Percentiles rank a stretch among this genome's conserved stretches.
Conservation (phyloP, 1,140 invertebrate species). For the Drosophila kanapiae region DNA sequence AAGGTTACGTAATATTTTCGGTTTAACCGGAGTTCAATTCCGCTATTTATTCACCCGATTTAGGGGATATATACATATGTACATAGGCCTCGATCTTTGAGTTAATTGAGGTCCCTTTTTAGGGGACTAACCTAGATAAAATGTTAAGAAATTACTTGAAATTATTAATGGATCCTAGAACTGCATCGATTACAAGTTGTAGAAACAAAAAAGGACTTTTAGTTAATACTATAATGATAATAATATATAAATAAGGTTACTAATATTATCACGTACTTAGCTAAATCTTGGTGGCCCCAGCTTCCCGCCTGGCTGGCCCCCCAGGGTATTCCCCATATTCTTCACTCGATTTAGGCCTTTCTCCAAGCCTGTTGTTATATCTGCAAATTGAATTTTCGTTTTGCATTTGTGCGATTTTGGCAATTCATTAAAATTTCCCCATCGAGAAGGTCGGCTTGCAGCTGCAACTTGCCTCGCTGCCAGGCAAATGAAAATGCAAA, state of each 20-base stretch:
- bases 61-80: too few relatives aligned
- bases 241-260: too few relatives aligned
- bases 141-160: not conserved
- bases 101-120: not conserved
- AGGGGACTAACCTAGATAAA: not conserved
- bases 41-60: too few relatives aligned
- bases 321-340: slow-evolving; percentile 9
- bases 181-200: too few relatives aligned
- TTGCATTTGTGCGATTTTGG: slow-evolving; percentile 73
- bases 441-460: slow-evolving; percentile 6
- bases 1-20: too few relatives aligned
- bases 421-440: slow-evolving; percentile 73
- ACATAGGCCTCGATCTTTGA: too few relatives aligned
- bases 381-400: slow-evolving; percentile 77
- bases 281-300: too few relatives aligned
- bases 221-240: too few relatives aligned
- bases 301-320: too few relatives aligned
- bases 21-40: too few relatives aligned
- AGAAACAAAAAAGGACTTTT: too few relatives aligned
- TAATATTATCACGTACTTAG: too few relatives aligned
- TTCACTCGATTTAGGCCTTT: slow-evolving; percentile 4
- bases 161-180: not conserved
- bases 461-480: slow-evolving; percentile 46
- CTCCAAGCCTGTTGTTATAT: slow-evolving; percentile 58
- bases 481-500: slow-evolving; percentile 70